Base-by-base conservation (phyloP, 2,888 invertebrate species). In the Spisula subtruncata region DNA sequence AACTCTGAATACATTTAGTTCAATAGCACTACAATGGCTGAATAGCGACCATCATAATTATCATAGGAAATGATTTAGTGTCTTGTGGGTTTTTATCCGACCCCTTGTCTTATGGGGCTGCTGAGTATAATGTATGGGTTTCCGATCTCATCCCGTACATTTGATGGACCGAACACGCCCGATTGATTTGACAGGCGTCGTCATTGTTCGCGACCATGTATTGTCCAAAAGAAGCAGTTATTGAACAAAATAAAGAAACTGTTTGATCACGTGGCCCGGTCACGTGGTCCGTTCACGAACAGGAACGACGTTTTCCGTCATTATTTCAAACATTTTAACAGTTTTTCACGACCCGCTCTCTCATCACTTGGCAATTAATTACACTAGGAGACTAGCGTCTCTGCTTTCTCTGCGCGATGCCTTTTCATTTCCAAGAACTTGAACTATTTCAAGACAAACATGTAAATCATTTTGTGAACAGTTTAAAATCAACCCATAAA, bases 381-480 rank as follows among this genome's bases (percentile, higher is more conserved):
- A 75, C 75, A 32, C 16, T 18, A 32, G 18, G 35, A 75, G 75
- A 75, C 75, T 35, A 75, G 32, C 29, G 75, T 75, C 29, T 75
- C 75, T 32, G 75, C 75, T 75, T 35, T 35, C 75, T 35, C 75
- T 32, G 75, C 35, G 75, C 35, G 35, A 75, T 35, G 75, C 29
- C 75, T 35, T 35, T 12, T 75, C 14, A 75, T 35, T 75, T 32
- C 35, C 32, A 75, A 75, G 75, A 75, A 32, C 75, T 75, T 32
- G 18, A 18, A 75, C 32, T 75, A 75, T 75, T 75, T 75, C 75
- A 32, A 75, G 75, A 32, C 29, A 46, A 85, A 32, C 75, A 75
- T 51, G 87, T 87, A 87, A 87, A 87, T 87, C 83, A 79, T 87
- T n/a, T 75, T 81, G 54, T 75, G 81, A 87, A 75, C 71, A 87